Conservation (phyloP, 2,888 invertebrate genomes). For the Clitarchus hookeri region DNA sequence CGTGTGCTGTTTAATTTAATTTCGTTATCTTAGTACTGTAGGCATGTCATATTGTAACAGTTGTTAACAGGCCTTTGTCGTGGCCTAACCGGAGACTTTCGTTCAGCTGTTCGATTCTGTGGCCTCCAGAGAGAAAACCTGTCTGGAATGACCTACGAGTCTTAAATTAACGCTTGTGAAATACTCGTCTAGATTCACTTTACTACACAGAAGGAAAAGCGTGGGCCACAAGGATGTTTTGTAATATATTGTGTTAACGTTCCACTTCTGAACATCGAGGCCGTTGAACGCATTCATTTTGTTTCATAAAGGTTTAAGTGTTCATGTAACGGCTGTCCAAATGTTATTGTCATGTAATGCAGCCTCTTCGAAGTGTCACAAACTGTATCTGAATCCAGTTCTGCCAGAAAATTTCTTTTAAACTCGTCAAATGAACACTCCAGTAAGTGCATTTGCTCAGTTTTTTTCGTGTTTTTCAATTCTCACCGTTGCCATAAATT, state of each 20-base stretch:
- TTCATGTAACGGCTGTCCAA: not conserved
- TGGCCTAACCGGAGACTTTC: not conserved
- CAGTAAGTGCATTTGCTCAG: too few species aligned
- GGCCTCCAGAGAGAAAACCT: not conserved
- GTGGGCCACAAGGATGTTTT: slow-evolving; percentile 6
- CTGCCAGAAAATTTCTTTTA: too few species aligned
- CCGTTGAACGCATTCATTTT: not conserved
- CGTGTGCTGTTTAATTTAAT: too few species aligned
- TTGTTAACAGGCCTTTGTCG: not conserved
- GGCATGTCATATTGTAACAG: too few species aligned
- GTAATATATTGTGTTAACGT: not conserved
- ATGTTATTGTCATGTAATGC: not conserved
- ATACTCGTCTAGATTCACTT: not conserved
- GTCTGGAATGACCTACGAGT: not conserved
- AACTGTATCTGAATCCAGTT: too few species aligned
- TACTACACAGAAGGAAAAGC: not conserved
- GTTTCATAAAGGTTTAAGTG: not conserved
- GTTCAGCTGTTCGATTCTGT: not conserved
- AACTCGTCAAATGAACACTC: too few species aligned
- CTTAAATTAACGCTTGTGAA: slow-evolving; percentile 1
- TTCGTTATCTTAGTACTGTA: too few species aligned
- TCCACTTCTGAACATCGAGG: not conserved
- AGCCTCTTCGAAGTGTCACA: too few species aligned
- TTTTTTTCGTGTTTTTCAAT: too few species aligned
- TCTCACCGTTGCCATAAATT: too few species aligned